Percentiles rank a stretch among this genome's conserved stretches.
These are phyloP conservation scores for Gadopsis marmoratus DNA, from an alignment of 2,797 vertebrate genomes.

Conservation along the genomic window DNA sequence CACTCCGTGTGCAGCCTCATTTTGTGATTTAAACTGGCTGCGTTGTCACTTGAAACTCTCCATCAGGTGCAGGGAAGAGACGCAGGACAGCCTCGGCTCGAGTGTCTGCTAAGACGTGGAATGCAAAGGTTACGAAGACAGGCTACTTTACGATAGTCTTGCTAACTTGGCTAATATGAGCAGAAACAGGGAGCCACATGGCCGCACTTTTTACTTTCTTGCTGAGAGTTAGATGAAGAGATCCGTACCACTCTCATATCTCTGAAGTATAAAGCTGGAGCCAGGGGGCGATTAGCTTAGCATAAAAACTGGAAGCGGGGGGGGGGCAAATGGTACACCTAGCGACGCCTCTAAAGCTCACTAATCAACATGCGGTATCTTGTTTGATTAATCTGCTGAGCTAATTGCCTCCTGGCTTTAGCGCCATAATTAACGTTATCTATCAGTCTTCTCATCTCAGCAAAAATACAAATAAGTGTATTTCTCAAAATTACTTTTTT, in stretches of 20 bases:
- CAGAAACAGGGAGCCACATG: no score
- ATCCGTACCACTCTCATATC: background rate
- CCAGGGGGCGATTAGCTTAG: background rate
- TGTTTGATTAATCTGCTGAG: background rate
- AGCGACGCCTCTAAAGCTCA: background rate
- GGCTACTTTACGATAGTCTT: no score
- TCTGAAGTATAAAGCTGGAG: background rate
- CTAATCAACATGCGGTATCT: background rate
- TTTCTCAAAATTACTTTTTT: background rate
- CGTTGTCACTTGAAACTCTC: background rate
- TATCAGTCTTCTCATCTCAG: background rate
- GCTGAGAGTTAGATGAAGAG: background rate
- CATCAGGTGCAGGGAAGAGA: no score
- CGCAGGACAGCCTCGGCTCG: no score
- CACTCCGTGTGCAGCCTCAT: background rate
- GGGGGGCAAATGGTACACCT: background rate
- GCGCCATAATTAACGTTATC: background rate
- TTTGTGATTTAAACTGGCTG: constrained; percentile 4
- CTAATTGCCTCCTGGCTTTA: background rate
- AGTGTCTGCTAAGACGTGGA: no score
- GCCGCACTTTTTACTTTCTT: background rate
- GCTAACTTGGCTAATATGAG: no score
- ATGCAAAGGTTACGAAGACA: no score
- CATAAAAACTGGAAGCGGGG: background rate
- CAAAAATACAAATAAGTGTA: background rate